Base-by-base conservation (phyloP, 1,140 invertebrate genomes). In the Nymphalis io region DNA sequence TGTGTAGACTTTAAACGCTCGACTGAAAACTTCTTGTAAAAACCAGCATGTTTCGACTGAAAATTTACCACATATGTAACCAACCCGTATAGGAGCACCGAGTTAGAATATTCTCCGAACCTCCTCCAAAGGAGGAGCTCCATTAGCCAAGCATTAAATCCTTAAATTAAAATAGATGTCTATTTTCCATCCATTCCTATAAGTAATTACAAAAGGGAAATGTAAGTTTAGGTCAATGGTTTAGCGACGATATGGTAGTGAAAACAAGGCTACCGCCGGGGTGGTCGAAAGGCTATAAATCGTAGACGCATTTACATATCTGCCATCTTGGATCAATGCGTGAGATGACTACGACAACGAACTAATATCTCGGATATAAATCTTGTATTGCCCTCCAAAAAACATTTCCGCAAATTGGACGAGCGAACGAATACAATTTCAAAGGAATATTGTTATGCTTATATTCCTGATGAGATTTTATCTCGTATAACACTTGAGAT, bases 251-350 rank as follows among this genome's bases (percentile, higher is more conserved):
- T 60, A 61, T 13, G 21, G 18, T 12, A 10, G 8, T 20, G 16
- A 13, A 44, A 40, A 21, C 60, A 20, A 44, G 40, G 42, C 20
- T 33, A 23, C 16, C 60, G 15, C 27, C 27, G 18, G 44, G 68
- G 61, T 64, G 61, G 62, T 44, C 69, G 46, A 64, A 60, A 65
- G 21, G 38, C 57, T 53, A 71, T 65, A 71, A 65, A 55, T 53
- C 39, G n/a, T 40, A 33, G 20, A 55, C 58, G 23, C 40, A 71
- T 71, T 66, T 71, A 51, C 69, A 71, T 71, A 71, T 61, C 68
- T 53, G 27, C 59, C 10, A 61, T 44, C 58, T 60, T 40, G 63
- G 44, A 61, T 48, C 38, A 60, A 53, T 27, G 62, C 68, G 68
- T 65, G 62, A 70, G 60, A 38, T 27, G 53, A 63, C 13, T 42